phyloP scores from a whole-genome alignment of 2,113 vertebrate species.

The Strigops habroptila region DNA sequence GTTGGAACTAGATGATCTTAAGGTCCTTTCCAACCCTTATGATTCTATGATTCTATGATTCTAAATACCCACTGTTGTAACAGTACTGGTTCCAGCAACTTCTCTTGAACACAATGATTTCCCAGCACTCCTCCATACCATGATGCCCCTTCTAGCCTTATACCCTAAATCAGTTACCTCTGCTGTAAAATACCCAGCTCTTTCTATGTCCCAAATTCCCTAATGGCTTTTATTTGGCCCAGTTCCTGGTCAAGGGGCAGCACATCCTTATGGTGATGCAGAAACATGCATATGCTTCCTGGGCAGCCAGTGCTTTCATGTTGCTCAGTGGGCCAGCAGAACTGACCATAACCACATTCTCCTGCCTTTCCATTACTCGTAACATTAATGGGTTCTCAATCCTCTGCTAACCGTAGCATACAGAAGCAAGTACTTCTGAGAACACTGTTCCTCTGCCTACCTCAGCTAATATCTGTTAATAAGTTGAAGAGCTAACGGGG shows the following conservation, averaged over 20 bases:
- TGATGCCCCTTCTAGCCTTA: not conserved
- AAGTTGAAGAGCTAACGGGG: not conserved
- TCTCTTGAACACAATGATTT: not conserved
- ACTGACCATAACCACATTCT: not conserved
- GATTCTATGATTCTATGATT: too few relatives aligned
- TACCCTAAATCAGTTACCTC: not conserved
- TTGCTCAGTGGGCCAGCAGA: not conserved
- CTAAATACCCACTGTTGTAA: not conserved
- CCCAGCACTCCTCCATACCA: not conserved
- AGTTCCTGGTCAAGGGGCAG: not conserved
- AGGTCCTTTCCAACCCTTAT: too few relatives aligned
- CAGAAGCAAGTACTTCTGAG: not conserved
- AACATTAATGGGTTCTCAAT: not conserved
- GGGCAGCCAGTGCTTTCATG: not conserved
- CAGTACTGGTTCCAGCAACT: not conserved
- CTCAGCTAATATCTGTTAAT: not conserved
- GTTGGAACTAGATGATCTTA: too few relatives aligned
- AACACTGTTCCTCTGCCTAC: not conserved
- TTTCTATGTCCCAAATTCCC: not conserved
- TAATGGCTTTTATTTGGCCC: not conserved
- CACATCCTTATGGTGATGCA: not conserved
- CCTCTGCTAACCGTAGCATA: not conserved
- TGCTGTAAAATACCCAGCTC: not conserved
- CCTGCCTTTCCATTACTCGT: not conserved
- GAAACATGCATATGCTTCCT: not conserved